Percentiles rank a stretch among this genome's conserved stretches.
Evolutionary conservation across 2,113 vertebrate species (phyloP).

Genomic region (Gymnorhina tibicen): DNA sequence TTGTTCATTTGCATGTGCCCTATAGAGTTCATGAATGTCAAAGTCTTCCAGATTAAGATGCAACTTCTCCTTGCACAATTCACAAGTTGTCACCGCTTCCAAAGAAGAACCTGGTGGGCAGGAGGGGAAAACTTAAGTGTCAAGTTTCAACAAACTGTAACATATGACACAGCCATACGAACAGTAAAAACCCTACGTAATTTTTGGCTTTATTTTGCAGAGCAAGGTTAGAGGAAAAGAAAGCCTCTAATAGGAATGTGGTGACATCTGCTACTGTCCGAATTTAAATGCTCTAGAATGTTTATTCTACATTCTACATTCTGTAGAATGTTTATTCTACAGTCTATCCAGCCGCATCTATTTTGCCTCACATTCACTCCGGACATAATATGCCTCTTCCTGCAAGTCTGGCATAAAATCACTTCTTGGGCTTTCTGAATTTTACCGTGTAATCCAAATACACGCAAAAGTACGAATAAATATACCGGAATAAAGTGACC

Average conservation of each 20-base stretch:
- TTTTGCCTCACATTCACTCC: neutral
- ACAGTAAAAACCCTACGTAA: neutral
- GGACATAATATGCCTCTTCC: neutral
- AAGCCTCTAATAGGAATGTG: neutral
- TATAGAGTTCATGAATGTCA: constrained; percentile 94
- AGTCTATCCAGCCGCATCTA: neutral
- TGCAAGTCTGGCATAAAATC: neutral
- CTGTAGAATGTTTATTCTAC: neutral
- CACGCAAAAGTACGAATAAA: neutral
- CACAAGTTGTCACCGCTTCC: constrained; percentile 93
- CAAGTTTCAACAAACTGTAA: neutral
- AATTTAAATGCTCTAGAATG: neutral
- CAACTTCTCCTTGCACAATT: constrained; percentile 95
- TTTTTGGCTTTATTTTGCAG: neutral
- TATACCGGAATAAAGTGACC: neutral
- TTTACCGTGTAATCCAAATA: neutral
- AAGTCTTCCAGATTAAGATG: constrained; percentile 95
- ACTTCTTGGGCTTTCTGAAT: neutral
- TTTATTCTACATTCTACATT: too few relatives aligned
- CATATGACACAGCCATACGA: neutral
- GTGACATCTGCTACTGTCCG: neutral
- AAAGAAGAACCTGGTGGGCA: constrained; percentile 83
- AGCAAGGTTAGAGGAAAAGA: neutral
- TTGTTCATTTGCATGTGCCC: constrained; percentile 88
- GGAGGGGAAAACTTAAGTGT: neutral